Evolutionary conservation across 2,113 vertebrate species (phyloP).

Genomic region (Alligator mississippiensis): DNA sequence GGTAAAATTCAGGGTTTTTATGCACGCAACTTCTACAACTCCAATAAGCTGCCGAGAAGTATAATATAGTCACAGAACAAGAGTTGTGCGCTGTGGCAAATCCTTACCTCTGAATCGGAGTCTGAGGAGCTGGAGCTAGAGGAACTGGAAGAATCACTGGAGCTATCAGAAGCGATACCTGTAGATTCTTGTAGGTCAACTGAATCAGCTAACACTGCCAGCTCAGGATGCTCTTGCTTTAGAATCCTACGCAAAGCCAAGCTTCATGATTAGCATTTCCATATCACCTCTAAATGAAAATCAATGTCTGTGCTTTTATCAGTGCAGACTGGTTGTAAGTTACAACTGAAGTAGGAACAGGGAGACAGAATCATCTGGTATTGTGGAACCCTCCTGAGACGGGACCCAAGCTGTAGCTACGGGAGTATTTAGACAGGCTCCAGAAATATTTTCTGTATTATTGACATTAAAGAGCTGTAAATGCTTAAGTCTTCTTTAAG

Average conservation of each 20-base stretch:
- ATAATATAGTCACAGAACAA: rapidly evolving
- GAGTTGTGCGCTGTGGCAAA: not conserved
- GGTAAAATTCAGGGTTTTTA: not conserved
- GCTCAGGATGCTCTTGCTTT: slow-evolving; percentile 92
- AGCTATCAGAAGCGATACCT: slow-evolving; percentile 97
- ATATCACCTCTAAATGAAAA: rapidly evolving
- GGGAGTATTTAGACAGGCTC: not conserved
- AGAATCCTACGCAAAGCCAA: slow-evolving; percentile 77
- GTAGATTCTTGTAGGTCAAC: slow-evolving; percentile 98
- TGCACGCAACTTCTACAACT: no score
- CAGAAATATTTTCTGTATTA: not conserved
- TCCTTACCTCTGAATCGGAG: slow-evolving; percentile 90
- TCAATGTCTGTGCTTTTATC: not conserved
- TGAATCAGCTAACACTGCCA: slow-evolving; percentile 91
- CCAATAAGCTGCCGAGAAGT: no score
- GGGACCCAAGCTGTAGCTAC: not conserved
- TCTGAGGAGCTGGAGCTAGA: slow-evolving; percentile 95
- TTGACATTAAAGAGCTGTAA: not conserved
- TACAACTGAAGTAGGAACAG: not conserved
- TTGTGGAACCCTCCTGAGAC: not conserved
- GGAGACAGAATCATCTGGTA: not conserved
- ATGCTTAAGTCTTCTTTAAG: no score
- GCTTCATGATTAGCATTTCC: not conserved
- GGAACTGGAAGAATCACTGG: slow-evolving; percentile 97
- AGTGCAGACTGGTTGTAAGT: not conserved